Evolutionary conservation across 2,797 vertebrate genomes (phyloP).

Genomic region (Peromyscus attwateri): DNA sequence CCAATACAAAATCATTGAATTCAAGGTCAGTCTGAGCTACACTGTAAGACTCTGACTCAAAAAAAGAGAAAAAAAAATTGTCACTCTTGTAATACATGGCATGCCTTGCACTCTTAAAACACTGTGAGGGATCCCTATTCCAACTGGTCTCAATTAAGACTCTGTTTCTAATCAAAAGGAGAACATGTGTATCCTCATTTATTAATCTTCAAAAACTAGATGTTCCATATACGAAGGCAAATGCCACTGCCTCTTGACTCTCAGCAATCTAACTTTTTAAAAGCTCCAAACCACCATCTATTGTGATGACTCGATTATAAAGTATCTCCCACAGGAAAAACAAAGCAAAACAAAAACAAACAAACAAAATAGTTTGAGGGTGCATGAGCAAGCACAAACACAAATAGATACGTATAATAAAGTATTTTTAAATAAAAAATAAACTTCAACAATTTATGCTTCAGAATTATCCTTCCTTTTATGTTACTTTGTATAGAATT

Average conservation of each 20-base stretch:
- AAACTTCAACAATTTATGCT: not conserved
- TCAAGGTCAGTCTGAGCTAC: not conserved
- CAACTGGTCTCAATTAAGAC: not conserved
- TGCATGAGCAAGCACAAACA: not conserved
- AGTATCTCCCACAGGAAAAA: too few relatives aligned
- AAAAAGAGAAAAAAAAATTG: too few relatives aligned
- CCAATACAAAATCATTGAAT: not conserved
- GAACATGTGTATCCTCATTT: not conserved
- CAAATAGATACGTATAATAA: not conserved
- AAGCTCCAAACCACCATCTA: too few relatives aligned
- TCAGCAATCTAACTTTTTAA: not conserved
- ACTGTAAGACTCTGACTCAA: not conserved
- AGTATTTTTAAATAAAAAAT: not conserved
- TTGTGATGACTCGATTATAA: too few relatives aligned
- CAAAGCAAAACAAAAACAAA: not conserved
- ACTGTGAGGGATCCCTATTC: not conserved
- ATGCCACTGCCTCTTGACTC: not conserved
- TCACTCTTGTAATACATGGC: rapidly evolving
- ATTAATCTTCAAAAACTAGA: not conserved
- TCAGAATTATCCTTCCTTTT: not conserved
- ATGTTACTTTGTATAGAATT: not conserved
- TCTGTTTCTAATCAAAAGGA: not conserved
- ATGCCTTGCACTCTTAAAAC: not conserved
- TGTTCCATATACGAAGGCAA: not conserved
- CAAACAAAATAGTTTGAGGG: not conserved